Evolutionary conservation across 2,113 vertebrate genomes (phyloP), one percentile per base, ranked within the genome.

Genomic region (Cyprinodon variegatus): DNA sequence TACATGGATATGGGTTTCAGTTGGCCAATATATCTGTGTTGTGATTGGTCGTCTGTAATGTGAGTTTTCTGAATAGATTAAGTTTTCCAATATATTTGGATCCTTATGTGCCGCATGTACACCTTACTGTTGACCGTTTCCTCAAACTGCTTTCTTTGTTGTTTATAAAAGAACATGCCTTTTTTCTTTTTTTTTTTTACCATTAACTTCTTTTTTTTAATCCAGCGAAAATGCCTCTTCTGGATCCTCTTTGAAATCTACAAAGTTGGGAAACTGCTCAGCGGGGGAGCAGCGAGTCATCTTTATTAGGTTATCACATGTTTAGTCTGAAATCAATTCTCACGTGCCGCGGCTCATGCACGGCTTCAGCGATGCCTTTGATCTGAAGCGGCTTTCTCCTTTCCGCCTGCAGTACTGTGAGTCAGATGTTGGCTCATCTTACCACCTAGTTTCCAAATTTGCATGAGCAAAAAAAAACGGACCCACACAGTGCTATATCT

Each of bases 321-420:
- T 78, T 74, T 66, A 9, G 45, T 63, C 46, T 77, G 65, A 77
- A 78, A 70, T 59, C 61, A 11, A 43, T 10, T 77, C n/a, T 46
- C 7, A 3, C 46, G 60, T 64, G 0, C 67, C 0, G 60, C 3
- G 29, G 41, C 66, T 69, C 22, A 2, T 41, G 9, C 39, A 38
- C 80, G 29, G 36, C 36, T 29, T 61, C 70, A 17, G 36, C 78
- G 4, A 39, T 4, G 12, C 43, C 61, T 77, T 76, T 84, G 73
- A 84, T 79, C 78, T 69, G 68, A 77, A 74, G 65, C 43, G 11
- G 50, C 66, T 79, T 59, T 36, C 59, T 74, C 61, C 37, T 53
- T 20, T 0, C 70, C 20, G 76, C 78, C 70, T 17, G 20, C 70
- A 65, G 57, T 65, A 48, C 38, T 65, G 61, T 75, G 70, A 86